These are phyloP conservation scores for Dexiosoma caninum DNA, from an alignment of 2,888 invertebrate genomes.

Conservation along the genomic window DNA sequence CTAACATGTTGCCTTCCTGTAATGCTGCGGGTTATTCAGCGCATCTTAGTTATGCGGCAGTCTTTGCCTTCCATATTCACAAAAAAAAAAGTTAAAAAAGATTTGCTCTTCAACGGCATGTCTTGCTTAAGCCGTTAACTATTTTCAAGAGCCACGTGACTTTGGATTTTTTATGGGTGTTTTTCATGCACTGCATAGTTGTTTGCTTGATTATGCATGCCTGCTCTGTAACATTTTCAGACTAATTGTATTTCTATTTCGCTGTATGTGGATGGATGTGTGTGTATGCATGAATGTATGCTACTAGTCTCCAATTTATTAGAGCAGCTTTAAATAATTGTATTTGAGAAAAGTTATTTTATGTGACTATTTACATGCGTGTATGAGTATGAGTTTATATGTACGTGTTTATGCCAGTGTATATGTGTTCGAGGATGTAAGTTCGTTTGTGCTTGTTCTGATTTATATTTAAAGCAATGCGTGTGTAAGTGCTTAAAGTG, in stretches of 20 bases:
- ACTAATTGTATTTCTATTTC: not conserved
- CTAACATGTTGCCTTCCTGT: not conserved
- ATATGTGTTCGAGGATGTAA: not conserved
- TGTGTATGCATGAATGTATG: not conserved
- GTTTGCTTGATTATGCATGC: not conserved
- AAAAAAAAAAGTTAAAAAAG: not conserved
- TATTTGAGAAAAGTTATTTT: constrained; percentile 24
- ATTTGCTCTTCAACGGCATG: not conserved
- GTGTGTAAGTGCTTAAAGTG: constrained; percentile 27
- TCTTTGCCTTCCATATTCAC: not conserved
- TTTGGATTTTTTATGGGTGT: constrained; percentile 6
- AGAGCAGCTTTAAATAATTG: constrained; percentile 42
- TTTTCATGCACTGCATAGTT: not conserved
- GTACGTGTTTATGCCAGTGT: not conserved
- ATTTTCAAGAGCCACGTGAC: constrained; percentile 55
- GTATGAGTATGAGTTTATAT: not conserved
- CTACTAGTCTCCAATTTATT: not conserved
- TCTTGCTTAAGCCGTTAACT: constrained; percentile 34
- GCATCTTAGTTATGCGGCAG: constrained; percentile 34
- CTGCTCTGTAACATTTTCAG: not conserved
- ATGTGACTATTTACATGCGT: not conserved
- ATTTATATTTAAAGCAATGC: not conserved
- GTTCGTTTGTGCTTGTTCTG: constrained; percentile 1
- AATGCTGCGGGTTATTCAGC: not conserved
- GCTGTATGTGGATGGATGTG: not conserved